A percentile compares a stretch with the other conserved stretches of the same genome.
Conservation (phyloP, 1,140 invertebrate genomes). For the Hypothenemus hampei region DNA sequence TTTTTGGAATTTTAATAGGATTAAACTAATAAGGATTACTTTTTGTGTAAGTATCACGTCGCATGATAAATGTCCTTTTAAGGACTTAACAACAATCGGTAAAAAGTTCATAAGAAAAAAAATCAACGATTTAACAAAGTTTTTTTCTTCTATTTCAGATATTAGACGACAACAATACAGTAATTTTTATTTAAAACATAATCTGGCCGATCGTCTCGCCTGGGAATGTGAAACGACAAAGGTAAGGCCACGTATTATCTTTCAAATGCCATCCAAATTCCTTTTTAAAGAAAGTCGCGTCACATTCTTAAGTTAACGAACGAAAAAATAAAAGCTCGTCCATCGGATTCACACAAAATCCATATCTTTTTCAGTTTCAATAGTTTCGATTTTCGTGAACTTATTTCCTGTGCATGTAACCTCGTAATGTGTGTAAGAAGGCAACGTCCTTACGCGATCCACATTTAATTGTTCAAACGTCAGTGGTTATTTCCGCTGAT, state of each 20-base stretch:
- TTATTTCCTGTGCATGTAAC: constrained; percentile 13
- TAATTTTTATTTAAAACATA: not conserved
- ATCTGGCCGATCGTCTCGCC: not conserved
- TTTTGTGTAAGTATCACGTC: not conserved
- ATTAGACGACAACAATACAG: not conserved
- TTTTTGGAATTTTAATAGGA: not conserved
- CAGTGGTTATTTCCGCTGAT: constrained; percentile 15
- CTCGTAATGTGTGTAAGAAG: constrained; percentile 14
- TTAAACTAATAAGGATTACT: not conserved
- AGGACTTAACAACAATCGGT: too few species aligned
- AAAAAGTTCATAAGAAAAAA: not conserved
- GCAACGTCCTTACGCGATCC: constrained; percentile 12
- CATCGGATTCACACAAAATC: not conserved
- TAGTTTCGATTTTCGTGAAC: not conserved
- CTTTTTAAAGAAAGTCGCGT: not conserved
- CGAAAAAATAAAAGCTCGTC: not conserved
- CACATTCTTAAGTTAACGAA: not conserved
- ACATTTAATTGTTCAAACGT: constrained; percentile 12
- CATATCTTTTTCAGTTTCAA: not conserved
- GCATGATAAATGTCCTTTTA: not conserved
- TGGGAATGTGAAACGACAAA: constrained; percentile 8
- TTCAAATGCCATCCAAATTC: not conserved
- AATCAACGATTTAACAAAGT: not conserved
- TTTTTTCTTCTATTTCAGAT: constrained; percentile 5
- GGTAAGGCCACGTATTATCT: not conserved